phyloP scores from a whole-genome alignment of 2,797 vertebrate species.

The Argentina silus region DNA sequence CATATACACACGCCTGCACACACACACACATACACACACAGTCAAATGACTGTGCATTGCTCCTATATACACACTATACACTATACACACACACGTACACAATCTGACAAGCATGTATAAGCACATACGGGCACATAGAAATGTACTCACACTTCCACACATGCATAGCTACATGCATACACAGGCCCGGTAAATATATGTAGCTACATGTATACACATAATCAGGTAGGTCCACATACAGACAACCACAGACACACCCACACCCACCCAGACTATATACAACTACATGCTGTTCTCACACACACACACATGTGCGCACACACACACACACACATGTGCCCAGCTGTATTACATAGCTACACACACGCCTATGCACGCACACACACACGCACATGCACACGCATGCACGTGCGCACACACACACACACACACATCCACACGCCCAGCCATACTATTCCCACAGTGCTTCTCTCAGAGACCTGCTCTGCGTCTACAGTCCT shows the following conservation, averaged over 20 bases:
- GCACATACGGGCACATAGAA: too few species aligned
- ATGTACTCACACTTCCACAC: too few species aligned
- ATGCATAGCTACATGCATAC: constrained; percentile 1
- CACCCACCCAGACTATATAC: constrained; percentile 9
- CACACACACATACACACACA: neutral
- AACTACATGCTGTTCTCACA: neutral
- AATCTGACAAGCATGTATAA: too few species aligned
- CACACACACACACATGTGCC: neutral
- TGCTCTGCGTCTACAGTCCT: constrained; percentile 37
- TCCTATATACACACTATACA: neutral
- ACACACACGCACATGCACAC: constrained; percentile 21
- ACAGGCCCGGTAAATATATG: neutral
- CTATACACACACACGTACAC: too few species aligned
- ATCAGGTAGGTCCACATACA: neutral
- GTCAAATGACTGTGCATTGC: too few species aligned
- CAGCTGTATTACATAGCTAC: too few species aligned
- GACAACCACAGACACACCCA: too few species aligned
- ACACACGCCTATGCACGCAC: constrained; percentile 3
- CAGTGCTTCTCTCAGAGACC: constrained; percentile 37
- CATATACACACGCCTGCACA: neutral
- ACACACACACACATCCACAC: neutral
- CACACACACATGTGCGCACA: neutral
- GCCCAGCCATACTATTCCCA: constrained; percentile 31
- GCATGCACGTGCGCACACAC: constrained; percentile 15
- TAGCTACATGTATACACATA: neutral